Base-by-base conservation (phyloP, 2,797 vertebrate genomes). In the Remorina albescens region DNA sequence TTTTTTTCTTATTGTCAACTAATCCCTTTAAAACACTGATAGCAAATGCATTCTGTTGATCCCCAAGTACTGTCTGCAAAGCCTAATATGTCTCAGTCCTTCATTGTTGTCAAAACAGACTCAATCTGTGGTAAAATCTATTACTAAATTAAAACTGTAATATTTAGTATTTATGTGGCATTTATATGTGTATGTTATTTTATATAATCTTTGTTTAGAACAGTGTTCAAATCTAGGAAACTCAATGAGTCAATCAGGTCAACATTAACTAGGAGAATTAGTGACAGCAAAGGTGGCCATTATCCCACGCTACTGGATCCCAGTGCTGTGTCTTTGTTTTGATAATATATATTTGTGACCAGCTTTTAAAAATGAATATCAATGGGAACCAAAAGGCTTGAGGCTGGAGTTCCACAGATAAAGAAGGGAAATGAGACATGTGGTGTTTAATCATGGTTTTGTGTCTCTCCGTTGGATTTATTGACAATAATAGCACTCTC, bases 371-470 rank as follows among this genome's bases (percentile, higher is more conserved):
- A 12, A 57, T 21, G 13, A 19, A 50, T 11, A 6, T 30, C 41
- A 49, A 4, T 0, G 42, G 13, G 30, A 60, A 32, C 26, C 23
- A 37, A 2, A 18, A 18, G 13, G 21, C 51, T 66, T 18, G 26
- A 19, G 47, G 21, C 47, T 46, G n/a, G 57, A 56, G 36, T 25
- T 37, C 34, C 30, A 53, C 64, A 63, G 66, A 60, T n/a, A 39
- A 30, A 2, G 28, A 18, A 10, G 13, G 49, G 25, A 51, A 37
- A 34, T 58, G 10, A 26, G 34, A 39, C 39, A 65, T 53, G 60
- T 54, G 39, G 50, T 26, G 47, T 82, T 42, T 70, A 42, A 58
- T 53, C 74, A 59, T 60, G 53, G 55, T 61, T 78, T 79, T 59
- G 46, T 25, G 36, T 67, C 46, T 62, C 50, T 61, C 54, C 18